phyloP scores from a whole-genome alignment of 1,140 invertebrate genomes.

The Heliconius eleuchia region DNA sequence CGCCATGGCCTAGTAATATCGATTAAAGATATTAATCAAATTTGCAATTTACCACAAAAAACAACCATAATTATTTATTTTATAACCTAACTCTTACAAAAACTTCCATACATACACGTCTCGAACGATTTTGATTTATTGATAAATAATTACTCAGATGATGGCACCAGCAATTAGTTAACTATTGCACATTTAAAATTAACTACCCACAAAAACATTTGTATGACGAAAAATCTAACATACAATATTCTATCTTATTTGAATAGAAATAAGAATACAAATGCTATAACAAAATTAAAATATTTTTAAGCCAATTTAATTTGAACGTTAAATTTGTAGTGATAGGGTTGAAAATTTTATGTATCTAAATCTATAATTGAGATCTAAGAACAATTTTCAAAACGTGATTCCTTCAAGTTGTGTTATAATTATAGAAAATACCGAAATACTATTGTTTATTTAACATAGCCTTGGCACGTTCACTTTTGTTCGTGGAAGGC shows the following conservation, averaged over 20 bases:
- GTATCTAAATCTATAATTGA: background rate
- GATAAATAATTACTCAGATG: constrained; percentile 40
- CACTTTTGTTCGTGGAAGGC: constrained; percentile 21
- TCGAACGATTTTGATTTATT: constrained; percentile 45
- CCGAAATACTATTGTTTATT: constrained; percentile 24
- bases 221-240: background rate
- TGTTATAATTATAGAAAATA: constrained; percentile 47
- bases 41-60: background rate
- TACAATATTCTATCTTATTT: background rate
- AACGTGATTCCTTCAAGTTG: constrained; percentile 42
- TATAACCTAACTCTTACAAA: background rate
- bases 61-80: background rate
- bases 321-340: background rate
- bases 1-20: too few relatives aligned
- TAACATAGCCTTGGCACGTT: constrained; percentile 21
- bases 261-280: too few relatives aligned
- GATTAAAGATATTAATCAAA: background rate
- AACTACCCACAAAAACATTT: constrained; percentile 3
- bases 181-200: constrained; percentile 13
- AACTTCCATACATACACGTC: background rate
- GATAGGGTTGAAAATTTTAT: background rate
- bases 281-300: background rate
- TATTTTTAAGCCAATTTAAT: background rate
- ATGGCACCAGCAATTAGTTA: constrained; percentile 45
- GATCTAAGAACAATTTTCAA: constrained; percentile 10